Evolutionary conservation across 2,113 vertebrate species (phyloP).

Genomic region (Esox niger): DNA sequence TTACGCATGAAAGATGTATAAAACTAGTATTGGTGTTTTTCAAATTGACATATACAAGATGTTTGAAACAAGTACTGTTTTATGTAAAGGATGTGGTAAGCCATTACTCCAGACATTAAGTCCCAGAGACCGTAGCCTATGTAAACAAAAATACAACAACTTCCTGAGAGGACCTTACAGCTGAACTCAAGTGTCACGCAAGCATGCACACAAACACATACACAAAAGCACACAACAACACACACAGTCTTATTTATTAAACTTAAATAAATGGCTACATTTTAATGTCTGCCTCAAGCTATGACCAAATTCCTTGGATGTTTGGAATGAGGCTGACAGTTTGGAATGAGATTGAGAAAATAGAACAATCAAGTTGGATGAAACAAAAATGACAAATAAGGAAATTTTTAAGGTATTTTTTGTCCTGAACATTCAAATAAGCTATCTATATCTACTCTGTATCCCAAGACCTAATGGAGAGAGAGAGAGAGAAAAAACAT

Average conservation of each 20-base stretch:
- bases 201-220: not conserved
- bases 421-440: constrained; percentile 36
- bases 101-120: constrained; percentile 28
- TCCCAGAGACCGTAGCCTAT: constrained; percentile 9
- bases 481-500: not conserved
- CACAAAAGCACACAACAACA: too few species aligned
- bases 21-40: constrained; percentile 24
- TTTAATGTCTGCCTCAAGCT: too few species aligned
- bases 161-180: not conserved
- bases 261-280: too few species aligned
- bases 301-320: too few species aligned
- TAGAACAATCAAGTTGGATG: constrained; percentile 2
- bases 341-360: not conserved
- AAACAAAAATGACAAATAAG: constrained; percentile 42
- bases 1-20: not conserved
- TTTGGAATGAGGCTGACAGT: constrained; percentile 12
- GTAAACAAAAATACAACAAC: not conserved
- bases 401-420: constrained; percentile 27
- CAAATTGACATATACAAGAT: too few species aligned
- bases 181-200: not conserved
- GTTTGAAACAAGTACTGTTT: constrained; percentile 5
- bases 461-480: not conserved
- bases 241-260: not conserved
- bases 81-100: constrained; percentile 35
- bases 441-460: constrained; percentile 47